These are phyloP conservation scores for Myotis vivesi DNA, from an alignment of 2,797 vertebrate species.

Conservation along the genomic window DNA sequence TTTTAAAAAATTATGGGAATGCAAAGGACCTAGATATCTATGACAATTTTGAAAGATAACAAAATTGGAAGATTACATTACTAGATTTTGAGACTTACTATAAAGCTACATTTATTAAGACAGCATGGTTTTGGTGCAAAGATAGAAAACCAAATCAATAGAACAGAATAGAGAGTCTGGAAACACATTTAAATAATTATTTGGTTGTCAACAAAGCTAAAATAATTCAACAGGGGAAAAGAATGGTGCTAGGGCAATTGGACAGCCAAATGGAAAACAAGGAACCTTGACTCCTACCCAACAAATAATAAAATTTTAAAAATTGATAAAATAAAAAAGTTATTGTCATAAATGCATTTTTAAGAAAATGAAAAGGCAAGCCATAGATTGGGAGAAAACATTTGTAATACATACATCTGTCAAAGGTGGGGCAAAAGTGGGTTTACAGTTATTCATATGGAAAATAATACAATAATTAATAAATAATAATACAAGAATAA, in stretches of 20 bases:
- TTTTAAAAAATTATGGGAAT: background rate
- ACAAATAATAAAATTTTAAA: background rate
- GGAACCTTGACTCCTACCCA: background rate
- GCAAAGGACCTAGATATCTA: background rate
- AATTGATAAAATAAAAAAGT: background rate
- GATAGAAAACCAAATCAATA: background rate
- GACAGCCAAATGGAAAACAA: background rate
- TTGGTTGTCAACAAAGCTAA: background rate
- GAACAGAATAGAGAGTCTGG: background rate
- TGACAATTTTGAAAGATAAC: background rate
- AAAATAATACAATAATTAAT: background rate
- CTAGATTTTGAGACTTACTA: background rate
- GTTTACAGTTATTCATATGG: background rate
- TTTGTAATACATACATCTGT: background rate
- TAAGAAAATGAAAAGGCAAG: background rate
- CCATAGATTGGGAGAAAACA: background rate
- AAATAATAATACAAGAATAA: background rate
- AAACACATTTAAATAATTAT: background rate
- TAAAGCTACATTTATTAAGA: background rate
- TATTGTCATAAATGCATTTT: background rate
- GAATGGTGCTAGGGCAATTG: background rate
- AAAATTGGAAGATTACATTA: background rate
- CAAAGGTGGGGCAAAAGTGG: background rate
- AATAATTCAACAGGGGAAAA: background rate
- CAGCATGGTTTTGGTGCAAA: background rate